Conservation (phyloP, 2,113 vertebrate genomes). For the Empidonax alnorum region DNA sequence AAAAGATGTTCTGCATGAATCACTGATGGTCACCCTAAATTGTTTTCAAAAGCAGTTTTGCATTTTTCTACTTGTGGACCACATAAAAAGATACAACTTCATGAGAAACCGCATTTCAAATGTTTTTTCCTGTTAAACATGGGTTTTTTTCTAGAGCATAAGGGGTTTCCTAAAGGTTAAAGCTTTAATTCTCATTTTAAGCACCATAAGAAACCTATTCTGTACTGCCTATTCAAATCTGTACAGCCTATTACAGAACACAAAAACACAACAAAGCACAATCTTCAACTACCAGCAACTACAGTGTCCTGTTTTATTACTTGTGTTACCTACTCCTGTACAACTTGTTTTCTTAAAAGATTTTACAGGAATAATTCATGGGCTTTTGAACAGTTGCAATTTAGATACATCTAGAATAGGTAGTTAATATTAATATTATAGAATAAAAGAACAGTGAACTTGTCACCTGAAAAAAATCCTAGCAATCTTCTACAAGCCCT, state of each 20-base stretch:
- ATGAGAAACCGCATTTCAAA: neutral
- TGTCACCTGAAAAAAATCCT: neutral
- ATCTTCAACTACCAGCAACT: neutral
- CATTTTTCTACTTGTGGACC: neutral
- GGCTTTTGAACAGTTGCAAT: neutral
- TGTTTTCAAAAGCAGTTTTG: neutral
- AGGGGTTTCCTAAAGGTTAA: neutral
- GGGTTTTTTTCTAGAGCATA: neutral
- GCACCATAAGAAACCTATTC: neutral
- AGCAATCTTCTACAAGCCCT: neutral
- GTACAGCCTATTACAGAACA: neutral
- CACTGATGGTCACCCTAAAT: neutral
- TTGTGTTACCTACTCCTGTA: neutral
- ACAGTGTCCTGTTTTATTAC: neutral
- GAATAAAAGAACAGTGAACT: neutral
- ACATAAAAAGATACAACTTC: neutral
- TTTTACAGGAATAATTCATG: neutral
- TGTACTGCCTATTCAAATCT: neutral
- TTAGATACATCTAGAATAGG: neutral
- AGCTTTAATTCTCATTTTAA: neutral
- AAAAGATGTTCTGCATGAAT: neutral
- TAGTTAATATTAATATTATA: neutral
- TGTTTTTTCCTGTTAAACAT: neutral
- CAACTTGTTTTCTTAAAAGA: neutral
- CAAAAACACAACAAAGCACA: neutral